These are phyloP conservation scores for Ischnus inquisitorius DNA, from an alignment of 2,888 invertebrate genomes.

Conservation along the genomic window DNA sequence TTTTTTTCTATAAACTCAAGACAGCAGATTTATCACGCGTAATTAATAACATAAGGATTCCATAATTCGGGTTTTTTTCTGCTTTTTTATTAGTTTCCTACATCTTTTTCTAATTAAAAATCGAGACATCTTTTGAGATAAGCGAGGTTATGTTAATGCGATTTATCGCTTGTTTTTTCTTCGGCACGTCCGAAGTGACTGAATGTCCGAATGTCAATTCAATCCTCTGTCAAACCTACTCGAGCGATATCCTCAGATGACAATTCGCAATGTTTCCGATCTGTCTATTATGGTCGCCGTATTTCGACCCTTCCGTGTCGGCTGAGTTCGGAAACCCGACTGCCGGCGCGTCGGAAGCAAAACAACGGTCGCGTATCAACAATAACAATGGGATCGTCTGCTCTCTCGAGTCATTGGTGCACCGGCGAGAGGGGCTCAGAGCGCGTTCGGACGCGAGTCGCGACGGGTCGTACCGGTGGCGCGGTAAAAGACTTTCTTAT, in stretches of 20 bases:
- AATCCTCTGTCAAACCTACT: background rate
- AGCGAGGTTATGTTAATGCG: background rate
- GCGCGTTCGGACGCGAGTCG: no score
- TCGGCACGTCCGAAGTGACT: background rate
- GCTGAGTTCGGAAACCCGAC: no score
- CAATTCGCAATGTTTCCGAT: background rate
- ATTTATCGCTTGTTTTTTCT: background rate
- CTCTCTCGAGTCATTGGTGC: no score
- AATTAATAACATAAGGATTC: background rate
- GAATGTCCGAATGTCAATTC: background rate
- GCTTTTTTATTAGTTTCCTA: background rate
- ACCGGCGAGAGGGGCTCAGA: no score
- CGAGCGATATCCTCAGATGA: background rate
- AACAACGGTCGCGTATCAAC: no score
- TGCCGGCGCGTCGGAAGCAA: no score
- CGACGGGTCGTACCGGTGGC: no score
- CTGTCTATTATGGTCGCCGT: background rate
- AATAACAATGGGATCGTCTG: no score
- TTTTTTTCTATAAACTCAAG: background rate
- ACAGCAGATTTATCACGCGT: background rate
- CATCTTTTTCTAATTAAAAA: background rate
- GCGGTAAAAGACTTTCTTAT: no score
- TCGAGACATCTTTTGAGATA: background rate
- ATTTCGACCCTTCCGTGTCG: no score
- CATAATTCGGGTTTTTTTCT: background rate